Percentiles rank a stretch among this genome's conserved stretches.
These are phyloP conservation scores for Isichthys henryi DNA, from an alignment of 2,113 vertebrate species.

Conservation along the genomic window DNA sequence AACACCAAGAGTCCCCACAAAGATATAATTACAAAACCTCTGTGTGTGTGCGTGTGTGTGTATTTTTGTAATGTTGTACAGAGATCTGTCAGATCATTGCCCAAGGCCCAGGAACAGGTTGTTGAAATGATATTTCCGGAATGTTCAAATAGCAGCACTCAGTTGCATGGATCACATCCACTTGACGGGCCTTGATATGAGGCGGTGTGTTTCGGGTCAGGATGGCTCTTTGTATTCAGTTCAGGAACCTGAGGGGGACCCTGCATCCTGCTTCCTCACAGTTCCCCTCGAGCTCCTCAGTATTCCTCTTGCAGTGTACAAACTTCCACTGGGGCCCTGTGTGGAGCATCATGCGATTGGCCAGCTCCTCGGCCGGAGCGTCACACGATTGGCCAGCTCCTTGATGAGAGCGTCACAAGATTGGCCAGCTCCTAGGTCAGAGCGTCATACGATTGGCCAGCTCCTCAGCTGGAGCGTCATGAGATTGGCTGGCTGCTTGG, in stretches of 20 bases:
- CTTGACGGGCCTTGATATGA: background rate
- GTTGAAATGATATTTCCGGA: background rate
- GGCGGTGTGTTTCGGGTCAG: background rate
- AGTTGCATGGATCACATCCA: background rate
- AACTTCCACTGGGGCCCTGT: background rate
- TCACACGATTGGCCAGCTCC: conserved; percentile 5
- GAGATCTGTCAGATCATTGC: background rate
- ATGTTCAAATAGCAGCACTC: background rate
- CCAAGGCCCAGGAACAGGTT: background rate
- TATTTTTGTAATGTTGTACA: background rate
- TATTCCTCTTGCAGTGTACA: background rate
- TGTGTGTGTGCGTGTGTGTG: background rate
- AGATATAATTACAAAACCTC: too few species aligned
- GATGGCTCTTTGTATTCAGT: background rate
- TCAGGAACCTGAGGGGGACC: background rate
- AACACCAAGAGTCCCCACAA: too few species aligned
- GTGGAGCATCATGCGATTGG: background rate
- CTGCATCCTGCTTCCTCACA: background rate
- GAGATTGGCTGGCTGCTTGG: conserved; percentile 7
- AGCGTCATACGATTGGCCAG: conserved; percentile 1
- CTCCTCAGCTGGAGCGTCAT: background rate
- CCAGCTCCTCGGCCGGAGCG: background rate
- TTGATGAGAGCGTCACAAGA: background rate
- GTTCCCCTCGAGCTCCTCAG: background rate
- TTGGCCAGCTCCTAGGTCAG: background rate